Conservation (phyloP, 2,113 vertebrate genomes). For the Microtus richardsoni region DNA sequence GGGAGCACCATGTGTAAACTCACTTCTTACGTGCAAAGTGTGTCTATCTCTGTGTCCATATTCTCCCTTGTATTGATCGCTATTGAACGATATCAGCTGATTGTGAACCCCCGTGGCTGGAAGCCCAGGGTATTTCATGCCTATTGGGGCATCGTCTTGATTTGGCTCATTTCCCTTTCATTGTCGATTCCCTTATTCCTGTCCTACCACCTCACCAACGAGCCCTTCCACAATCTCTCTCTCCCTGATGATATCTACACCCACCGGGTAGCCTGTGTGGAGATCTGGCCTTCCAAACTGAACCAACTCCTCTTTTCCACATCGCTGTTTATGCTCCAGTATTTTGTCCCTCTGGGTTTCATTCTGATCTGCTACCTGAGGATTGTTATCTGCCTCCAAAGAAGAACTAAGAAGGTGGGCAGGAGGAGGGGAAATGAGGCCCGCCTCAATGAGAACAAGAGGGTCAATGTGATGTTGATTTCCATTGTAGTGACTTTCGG, state of each 20-base stretch:
- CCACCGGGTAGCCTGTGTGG: constrained; percentile 83
- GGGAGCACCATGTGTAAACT: constrained; percentile 87
- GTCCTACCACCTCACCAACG: constrained; percentile 84
- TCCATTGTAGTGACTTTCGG: constrained; percentile 86
- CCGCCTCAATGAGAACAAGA: constrained; percentile 82
- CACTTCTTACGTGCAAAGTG: constrained; percentile 84
- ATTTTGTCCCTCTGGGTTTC: constrained; percentile 86
- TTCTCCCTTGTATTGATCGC: constrained; percentile 88
- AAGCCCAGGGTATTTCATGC: constrained; percentile 85
- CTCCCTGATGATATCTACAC: constrained; percentile 79
- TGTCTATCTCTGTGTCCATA: constrained; percentile 86
- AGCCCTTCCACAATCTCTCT: constrained; percentile 86
- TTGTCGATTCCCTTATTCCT: constrained; percentile 86
- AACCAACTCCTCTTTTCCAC: constrained; percentile 87
- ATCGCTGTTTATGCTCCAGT: constrained; percentile 85
- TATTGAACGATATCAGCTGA: constrained; percentile 86
- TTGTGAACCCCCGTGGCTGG: constrained; percentile 88
- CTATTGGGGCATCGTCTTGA: constrained; percentile 84
- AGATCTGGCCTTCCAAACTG: constrained; percentile 83
- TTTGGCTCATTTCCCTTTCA: constrained; percentile 84
- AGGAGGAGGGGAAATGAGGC: constrained; percentile 80
- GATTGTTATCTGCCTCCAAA: constrained; percentile 83
- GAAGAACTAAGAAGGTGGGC: constrained; percentile 80
- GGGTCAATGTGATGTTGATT: constrained; percentile 85
- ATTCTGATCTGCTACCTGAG: constrained; percentile 88